Conservation (phyloP, 2,797 vertebrate species). For the Xenentodon cancila region DNA sequence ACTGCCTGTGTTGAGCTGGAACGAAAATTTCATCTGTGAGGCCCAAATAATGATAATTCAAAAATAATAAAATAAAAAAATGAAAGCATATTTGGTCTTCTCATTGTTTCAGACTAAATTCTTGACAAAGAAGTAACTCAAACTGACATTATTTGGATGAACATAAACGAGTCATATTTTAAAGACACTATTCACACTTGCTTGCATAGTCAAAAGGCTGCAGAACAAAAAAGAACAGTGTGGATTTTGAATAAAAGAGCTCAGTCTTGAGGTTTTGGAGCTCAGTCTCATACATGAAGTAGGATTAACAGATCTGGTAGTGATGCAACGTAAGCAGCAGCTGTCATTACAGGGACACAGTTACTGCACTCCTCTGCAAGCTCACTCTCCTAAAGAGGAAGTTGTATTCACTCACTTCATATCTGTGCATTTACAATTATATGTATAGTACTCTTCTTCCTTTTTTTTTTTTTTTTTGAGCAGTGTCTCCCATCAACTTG, state of each 20-base stretch:
- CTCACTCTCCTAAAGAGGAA: conserved; percentile 40
- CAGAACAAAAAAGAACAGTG: too few species aligned
- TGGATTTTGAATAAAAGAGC: too few species aligned
- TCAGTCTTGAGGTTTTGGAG: too few species aligned
- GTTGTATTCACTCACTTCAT: conserved; percentile 23
- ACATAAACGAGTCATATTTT: too few species aligned
- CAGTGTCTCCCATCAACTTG: too few species aligned
- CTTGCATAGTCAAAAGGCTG: too few species aligned
- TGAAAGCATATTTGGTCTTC: not conserved
- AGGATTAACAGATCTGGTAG: not conserved
- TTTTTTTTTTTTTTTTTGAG: not conserved
- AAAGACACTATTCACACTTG: too few species aligned
- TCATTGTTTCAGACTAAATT: not conserved
- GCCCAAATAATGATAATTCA: not conserved
- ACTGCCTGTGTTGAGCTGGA: not conserved
- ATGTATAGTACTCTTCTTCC: conserved; percentile 1
- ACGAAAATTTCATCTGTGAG: not conserved
- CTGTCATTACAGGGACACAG: conserved; percentile 1
- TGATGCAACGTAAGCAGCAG: not conserved
- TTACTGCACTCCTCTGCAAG: conserved; percentile 32
- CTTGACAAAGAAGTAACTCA: not conserved
- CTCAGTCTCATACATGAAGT: too few species aligned
- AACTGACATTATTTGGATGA: too few species aligned
- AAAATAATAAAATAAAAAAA: not conserved
- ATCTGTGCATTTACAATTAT: not conserved